Evolutionary conservation across 1,140 invertebrate genomes (phyloP), one percentile per base, ranked within the genome.

Genomic region (Brachionus sp.): DNA sequence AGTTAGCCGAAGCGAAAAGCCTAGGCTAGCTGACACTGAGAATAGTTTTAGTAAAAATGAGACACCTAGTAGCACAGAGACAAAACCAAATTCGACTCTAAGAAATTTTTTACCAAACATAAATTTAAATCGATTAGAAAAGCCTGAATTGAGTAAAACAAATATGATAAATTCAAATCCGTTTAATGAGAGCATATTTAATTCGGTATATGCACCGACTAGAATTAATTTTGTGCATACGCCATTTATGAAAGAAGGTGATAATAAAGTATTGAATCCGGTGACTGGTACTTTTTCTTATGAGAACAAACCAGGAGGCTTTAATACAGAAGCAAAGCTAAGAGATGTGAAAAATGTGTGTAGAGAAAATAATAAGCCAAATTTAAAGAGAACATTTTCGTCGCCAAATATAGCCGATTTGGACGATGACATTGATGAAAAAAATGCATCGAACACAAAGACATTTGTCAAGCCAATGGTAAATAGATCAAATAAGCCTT

Each of bases 351-450:
- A 29, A 35, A 80, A 80, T 42, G 19, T 13, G 12, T 6, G 50
- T n/a, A 62, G 0, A 19, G 37, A 19, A 25, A 10, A 33, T 16
- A 33, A 29, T 13, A 50, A 53, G 23, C 53, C 77, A n/a, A 16
- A 13, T 37, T 37, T 80, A 7, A 80, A 80, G 37, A 46, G 77
- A 50, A 80, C 77, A 37, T 23, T 80, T 80, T 80, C 77, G 9
- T 62, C 77, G 12, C 77, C 77, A 13, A 80, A 80, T 62, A 57
- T 80, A 2, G 50, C 77, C 10, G 25, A 80, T 39, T 42, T 80
- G 37, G 62, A 66, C n/a, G 29, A 66, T 42, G 0, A 3, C 4
- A 50, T 37, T n/a, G 29, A 25, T 13, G 57, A 62, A 13, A 46
- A 75, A 23, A 29, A 29, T 29, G 9, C 70, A 29, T 4, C 9